A percentile compares a stretch with the other conserved stretches of the same genome.
Conservation (phyloP, 2,888 invertebrate species). For the Lottia scabra region DNA sequence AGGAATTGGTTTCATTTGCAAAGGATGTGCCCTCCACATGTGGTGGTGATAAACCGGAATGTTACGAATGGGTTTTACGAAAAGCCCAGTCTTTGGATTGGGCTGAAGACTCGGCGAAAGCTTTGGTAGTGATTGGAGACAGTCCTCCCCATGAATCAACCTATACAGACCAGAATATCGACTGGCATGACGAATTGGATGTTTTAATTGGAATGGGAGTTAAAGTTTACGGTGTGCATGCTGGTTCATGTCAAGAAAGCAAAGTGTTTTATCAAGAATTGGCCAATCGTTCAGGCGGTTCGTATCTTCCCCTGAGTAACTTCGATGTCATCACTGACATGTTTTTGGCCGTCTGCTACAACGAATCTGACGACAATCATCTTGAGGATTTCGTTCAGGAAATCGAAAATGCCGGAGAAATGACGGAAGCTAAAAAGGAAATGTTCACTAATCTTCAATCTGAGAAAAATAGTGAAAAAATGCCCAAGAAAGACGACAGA, state of each 20-base stretch:
- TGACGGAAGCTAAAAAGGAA: constrained; percentile 49
- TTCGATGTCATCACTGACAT: constrained; percentile 63
- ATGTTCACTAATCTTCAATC: constrained; percentile 47
- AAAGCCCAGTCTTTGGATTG: constrained; percentile 61
- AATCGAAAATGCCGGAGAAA: constrained; percentile 49
- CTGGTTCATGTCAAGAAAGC: constrained; percentile 21
- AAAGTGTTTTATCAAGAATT: constrained; percentile 56
- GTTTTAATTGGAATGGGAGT: constrained; percentile 59
- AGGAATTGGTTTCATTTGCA: constrained; percentile 52
- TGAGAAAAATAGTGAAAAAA: constrained; percentile 8
- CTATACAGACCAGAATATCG: constrained; percentile 58
- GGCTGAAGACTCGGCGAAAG: constrained; percentile 64
- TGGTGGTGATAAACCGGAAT: constrained; percentile 62
- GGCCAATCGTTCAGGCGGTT: constrained; percentile 57
- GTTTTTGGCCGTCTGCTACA: constrained; percentile 64
- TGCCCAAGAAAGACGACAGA: constrained; percentile 7
- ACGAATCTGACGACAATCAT: constrained; percentile 47
- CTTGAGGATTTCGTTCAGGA: constrained; percentile 54
- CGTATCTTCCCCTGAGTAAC: constrained; percentile 53
- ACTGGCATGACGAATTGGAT: constrained; percentile 60
- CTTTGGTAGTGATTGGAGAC: constrained; percentile 64
- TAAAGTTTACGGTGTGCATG: constrained; percentile 64
- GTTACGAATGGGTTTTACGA: constrained; percentile 62
- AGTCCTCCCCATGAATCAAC: constrained; percentile 52
- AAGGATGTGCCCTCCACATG: constrained; percentile 42